Evolutionary conservation across 2,888 invertebrate species (phyloP).

Genomic region (Notodonta dromedarius): DNA sequence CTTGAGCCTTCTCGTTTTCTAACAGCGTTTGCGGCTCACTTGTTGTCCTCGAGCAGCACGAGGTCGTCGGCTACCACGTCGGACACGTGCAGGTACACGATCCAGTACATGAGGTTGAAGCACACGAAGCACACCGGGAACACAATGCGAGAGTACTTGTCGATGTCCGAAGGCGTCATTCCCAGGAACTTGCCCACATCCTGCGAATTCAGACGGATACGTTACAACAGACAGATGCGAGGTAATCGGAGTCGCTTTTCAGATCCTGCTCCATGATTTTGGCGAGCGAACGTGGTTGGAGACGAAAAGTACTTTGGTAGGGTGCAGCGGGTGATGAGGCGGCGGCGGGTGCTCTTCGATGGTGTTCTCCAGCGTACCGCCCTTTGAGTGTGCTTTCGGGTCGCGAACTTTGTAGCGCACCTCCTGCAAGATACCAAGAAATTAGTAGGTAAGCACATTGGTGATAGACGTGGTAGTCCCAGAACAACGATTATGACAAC

Average conservation of each 20-base stretch:
- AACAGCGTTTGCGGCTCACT: slow-evolving; percentile 27
- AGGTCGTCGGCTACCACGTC: slow-evolving; percentile 96
- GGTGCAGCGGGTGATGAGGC: slow-evolving; percentile 89
- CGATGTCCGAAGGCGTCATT: slow-evolving; percentile 97
- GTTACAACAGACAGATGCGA: neutral
- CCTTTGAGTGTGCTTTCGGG: slow-evolving; percentile 95
- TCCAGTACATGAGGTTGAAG: slow-evolving; percentile 99
- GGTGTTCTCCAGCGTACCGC: slow-evolving; percentile 93
- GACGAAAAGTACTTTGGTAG: slow-evolving; percentile 85
- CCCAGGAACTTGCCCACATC: slow-evolving; percentile 94
- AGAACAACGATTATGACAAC: too few species aligned
- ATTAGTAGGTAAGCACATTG: too few species aligned
- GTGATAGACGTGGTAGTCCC: too few species aligned
- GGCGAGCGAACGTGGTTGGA: neutral
- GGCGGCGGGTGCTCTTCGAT: slow-evolving; percentile 82
- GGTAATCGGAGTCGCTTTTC: too few species aligned
- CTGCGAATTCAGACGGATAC: slow-evolving; percentile 48
- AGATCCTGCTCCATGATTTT: too few species aligned
- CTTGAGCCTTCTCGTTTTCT: neutral
- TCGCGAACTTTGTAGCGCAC: slow-evolving; percentile 96
- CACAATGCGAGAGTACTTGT: slow-evolving; percentile 98
- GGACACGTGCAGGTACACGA: slow-evolving; percentile 96
- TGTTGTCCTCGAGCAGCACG: slow-evolving; percentile 87
- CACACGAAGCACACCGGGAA: slow-evolving; percentile 98
- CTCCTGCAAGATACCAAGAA: slow-evolving; percentile 85